Conservation (phyloP, 23 tunicate species). For the Trididemnum miniatum region DNA sequence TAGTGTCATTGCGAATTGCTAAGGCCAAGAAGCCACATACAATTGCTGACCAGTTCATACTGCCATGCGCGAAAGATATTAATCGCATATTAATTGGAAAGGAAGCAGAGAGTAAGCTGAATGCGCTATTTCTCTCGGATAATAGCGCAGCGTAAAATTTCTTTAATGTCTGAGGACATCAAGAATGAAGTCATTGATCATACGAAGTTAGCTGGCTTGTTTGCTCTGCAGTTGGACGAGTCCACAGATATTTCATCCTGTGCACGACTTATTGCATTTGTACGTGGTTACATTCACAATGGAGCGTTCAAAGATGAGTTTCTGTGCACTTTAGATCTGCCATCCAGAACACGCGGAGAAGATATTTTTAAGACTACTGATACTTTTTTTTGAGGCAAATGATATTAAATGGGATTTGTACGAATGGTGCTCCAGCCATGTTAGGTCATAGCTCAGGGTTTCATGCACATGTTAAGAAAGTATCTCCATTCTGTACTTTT, state of each 20-base stretch:
- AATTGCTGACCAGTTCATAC: slow-evolving; percentile 24
- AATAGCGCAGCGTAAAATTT: neutral
- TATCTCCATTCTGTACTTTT: slow-evolving; percentile 10
- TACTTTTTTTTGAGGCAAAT: slow-evolving; percentile 11
- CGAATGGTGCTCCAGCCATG: slow-evolving; percentile 32
- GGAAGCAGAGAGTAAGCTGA: slow-evolving; percentile 28
- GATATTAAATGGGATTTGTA: slow-evolving; percentile 8
- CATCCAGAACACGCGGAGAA: slow-evolving; percentile 25
- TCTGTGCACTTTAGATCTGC: slow-evolving; percentile 17
- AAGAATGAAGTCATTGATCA: slow-evolving; percentile 15
- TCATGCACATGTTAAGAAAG: slow-evolving; percentile 17
- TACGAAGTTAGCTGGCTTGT: neutral
- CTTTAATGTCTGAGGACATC: too few relatives aligned
- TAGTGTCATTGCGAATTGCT: slow-evolving; percentile 27
- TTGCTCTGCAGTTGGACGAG: slow-evolving; percentile 15
- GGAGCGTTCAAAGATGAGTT: slow-evolving; percentile 19
- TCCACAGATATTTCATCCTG: slow-evolving; percentile 9
- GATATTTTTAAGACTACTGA: slow-evolving; percentile 22
- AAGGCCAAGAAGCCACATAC: slow-evolving; percentile 27
- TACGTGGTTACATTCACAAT: slow-evolving; percentile 35
- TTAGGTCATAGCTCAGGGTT: slow-evolving; percentile 5
- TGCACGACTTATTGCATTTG: too few relatives aligned
- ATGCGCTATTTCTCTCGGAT: slow-evolving; percentile 7
- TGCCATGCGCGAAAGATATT: slow-evolving; percentile 20
- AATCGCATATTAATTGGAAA: slow-evolving; percentile 26